Evolutionary conservation across 2,888 invertebrate species (phyloP).

Genomic region (Cephus nigrinus): DNA sequence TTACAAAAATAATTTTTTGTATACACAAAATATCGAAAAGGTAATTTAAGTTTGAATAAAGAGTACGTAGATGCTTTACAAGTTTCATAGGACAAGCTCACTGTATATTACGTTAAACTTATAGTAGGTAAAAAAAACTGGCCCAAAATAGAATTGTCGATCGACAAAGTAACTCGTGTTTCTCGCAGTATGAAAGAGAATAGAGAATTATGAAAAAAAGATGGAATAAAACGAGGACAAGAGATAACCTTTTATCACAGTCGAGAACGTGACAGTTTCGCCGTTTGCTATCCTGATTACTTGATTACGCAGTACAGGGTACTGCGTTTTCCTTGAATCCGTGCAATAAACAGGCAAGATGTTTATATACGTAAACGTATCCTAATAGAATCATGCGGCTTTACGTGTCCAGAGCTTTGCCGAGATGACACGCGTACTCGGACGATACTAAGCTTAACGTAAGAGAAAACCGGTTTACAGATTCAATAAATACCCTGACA

Average conservation of each 20-base stretch:
- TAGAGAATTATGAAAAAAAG: constrained; percentile 24
- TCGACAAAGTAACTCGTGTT: constrained; percentile 21
- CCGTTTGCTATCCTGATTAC: background rate
- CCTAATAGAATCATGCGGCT: background rate
- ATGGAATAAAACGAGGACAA: background rate
- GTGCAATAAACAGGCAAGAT: background rate
- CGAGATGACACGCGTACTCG: background rate
- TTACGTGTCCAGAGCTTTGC: background rate
- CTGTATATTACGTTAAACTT: background rate
- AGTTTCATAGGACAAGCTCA: background rate
- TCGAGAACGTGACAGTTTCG: constrained; percentile 27
- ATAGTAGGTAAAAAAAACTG: constrained; percentile 24
- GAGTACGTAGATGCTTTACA: background rate
- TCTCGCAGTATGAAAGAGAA: constrained; percentile 21
- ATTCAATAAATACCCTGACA: constrained; percentile 37
- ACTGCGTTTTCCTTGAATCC: background rate
- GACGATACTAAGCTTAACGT: background rate
- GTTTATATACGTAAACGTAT: background rate
- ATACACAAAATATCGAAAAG: background rate
- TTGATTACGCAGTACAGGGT: background rate
- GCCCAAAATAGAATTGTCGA: constrained; percentile 27
- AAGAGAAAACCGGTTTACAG: background rate
- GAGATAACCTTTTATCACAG: constrained; percentile 37
- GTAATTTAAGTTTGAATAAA: background rate
- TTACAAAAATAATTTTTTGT: background rate